Conservation (phyloP, 2,113 vertebrate genomes). For the Anhinga anhinga region DNA sequence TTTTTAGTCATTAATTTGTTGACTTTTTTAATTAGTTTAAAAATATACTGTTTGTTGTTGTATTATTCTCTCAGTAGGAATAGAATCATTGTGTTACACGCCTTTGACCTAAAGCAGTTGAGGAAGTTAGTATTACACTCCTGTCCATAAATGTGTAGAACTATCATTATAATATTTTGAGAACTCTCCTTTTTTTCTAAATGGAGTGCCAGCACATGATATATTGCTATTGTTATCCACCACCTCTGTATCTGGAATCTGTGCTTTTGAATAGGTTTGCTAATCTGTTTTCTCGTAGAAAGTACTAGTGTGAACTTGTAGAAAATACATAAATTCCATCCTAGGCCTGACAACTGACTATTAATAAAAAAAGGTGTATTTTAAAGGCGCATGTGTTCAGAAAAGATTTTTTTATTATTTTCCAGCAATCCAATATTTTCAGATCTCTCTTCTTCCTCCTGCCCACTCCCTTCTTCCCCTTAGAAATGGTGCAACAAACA, state of each 20-base stretch:
- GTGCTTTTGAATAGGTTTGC: neutral
- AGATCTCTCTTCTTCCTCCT: neutral
- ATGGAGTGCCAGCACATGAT: neutral
- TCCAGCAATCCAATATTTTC: neutral
- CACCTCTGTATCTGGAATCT: neutral
- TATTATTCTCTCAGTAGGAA: neutral
- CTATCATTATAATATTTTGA: neutral
- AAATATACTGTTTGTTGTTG: neutral
- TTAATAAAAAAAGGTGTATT: neutral
- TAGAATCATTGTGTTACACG: neutral
- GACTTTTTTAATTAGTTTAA: neutral
- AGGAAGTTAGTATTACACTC: neutral
- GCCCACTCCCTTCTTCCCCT: neutral
- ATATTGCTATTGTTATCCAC: neutral
- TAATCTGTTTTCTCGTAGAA: neutral
- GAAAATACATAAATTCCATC: neutral
- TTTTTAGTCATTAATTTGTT: neutral
- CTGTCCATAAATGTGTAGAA: neutral
- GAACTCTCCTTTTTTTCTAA: neutral
- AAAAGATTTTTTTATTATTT: neutral
- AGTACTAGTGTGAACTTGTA: neutral
- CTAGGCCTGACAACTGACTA: neutral
- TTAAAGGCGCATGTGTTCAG: neutral
- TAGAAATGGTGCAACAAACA: neutral
- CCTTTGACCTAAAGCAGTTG: neutral